Evolutionary conservation across 1,140 invertebrate genomes (phyloP).

Genomic region (Tyrophagus putrescentiae): DNA sequence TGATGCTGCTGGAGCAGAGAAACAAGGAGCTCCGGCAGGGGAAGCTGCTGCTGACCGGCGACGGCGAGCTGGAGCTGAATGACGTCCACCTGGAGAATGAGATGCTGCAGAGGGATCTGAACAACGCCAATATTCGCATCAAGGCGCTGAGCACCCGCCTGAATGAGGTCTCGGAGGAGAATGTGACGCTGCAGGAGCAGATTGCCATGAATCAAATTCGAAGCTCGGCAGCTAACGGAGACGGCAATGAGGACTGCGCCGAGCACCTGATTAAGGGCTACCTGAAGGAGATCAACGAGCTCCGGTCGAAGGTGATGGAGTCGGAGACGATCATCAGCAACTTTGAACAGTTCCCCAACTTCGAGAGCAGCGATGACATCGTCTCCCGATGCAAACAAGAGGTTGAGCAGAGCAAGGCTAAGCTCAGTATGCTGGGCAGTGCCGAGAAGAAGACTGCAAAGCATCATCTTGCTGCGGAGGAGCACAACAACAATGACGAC

Average conservation of each 20-base stretch:
- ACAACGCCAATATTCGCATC: slow-evolving; percentile 64
- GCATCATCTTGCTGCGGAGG: not conserved
- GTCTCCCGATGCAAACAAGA: slow-evolving; percentile 4
- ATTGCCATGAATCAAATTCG: slow-evolving; percentile 4
- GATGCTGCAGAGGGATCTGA: slow-evolving; percentile 73
- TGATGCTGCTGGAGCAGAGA: slow-evolving; percentile 73
- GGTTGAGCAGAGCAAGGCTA: slow-evolving; percentile 32
- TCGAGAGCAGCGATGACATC: slow-evolving; percentile 29
- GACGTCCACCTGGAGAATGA: slow-evolving; percentile 92
- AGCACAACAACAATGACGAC: slow-evolving; percentile 34
- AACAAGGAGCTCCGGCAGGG: slow-evolving; percentile 82
- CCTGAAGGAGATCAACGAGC: slow-evolving; percentile 75
- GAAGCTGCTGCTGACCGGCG: slow-evolving; percentile 50
- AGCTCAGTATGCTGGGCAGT: slow-evolving; percentile 36
- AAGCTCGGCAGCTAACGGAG: slow-evolving; percentile 30
- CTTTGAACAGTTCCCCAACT: slow-evolving; percentile 40
- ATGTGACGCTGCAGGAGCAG: slow-evolving; percentile 34
- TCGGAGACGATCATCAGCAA: slow-evolving; percentile 68
- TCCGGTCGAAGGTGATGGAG: slow-evolving; percentile 66
- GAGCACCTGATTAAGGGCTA: slow-evolving; percentile 61
- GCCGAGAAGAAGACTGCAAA: slow-evolving; percentile 18
- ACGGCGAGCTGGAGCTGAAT: slow-evolving; percentile 69
- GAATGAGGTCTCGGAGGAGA: slow-evolving; percentile 60
- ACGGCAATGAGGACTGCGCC: slow-evolving; percentile 41
- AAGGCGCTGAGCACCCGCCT: slow-evolving; percentile 75